Evolutionary conservation across 2,113 vertebrate genomes (phyloP).

Genomic region (Phasianus colchicus): DNA sequence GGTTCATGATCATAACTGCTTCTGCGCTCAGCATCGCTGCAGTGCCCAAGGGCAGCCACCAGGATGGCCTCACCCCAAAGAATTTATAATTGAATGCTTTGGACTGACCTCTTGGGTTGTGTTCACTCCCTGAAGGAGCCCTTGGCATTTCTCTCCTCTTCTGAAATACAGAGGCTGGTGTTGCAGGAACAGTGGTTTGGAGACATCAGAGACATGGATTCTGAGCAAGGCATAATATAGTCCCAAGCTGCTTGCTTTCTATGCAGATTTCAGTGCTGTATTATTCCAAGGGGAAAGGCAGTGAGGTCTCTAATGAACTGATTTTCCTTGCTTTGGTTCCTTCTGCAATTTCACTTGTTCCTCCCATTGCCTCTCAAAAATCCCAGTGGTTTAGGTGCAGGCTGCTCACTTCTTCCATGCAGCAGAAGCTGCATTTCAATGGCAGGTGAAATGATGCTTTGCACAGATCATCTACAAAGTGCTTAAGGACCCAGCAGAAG

Average conservation of each 20-base stretch:
- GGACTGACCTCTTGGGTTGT: neutral
- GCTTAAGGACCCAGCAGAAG: neutral
- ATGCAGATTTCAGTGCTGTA: neutral
- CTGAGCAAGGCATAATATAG: neutral
- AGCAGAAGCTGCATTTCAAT: neutral
- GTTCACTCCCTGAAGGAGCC: neutral
- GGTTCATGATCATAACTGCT: neutral
- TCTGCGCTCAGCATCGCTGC: neutral
- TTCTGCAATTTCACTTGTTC: neutral
- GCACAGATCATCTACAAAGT: neutral
- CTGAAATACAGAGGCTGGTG: neutral
- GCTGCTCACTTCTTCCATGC: rapidly evolving
- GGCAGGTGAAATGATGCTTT: neutral
- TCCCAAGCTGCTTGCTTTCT: neutral
- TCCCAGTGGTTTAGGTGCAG: neutral
- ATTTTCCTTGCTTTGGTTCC: neutral
- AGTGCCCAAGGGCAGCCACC: neutral
- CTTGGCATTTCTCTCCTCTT: neutral
- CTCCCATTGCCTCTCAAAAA: neutral
- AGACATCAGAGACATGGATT: neutral
- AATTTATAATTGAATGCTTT: neutral
- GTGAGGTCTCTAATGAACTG: neutral
- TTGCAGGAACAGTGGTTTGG: neutral
- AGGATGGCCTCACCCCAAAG: neutral
- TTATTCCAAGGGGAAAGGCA: neutral